phyloP scores from a whole-genome alignment of 2,888 invertebrate species.

The Ommatoiulus sabulosus region DNA sequence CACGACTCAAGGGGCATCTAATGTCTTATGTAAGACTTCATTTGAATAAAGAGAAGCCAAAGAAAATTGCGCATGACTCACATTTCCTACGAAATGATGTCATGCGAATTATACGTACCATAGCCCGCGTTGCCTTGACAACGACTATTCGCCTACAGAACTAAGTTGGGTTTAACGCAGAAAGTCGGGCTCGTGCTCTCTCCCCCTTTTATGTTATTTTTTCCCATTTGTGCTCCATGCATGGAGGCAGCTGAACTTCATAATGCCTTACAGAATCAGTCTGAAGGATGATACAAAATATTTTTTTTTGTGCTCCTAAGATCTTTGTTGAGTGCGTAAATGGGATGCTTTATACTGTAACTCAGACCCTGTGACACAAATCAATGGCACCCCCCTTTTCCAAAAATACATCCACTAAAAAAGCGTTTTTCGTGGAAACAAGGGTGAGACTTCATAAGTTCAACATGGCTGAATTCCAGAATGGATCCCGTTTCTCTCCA shows the following conservation, averaged over 20 bases:
- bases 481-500: constrained; percentile 4
- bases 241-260: not conserved
- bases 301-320: not conserved
- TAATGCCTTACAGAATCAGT: not conserved
- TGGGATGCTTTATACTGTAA: constrained; percentile 25
- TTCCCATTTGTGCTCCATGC: not conserved
- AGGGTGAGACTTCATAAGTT: constrained; percentile 48
- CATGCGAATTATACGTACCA: constrained; percentile 40
- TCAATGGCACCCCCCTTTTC: constrained; percentile 39
- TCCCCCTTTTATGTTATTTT: constrained; percentile 11
- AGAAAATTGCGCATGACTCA: constrained; percentile 34
- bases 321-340: constrained; percentile 33
- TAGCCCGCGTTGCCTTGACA: not conserved
- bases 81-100: constrained; percentile 45
- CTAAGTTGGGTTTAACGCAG: constrained; percentile 10
- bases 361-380: constrained; percentile 41
- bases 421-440: constrained; percentile 45
- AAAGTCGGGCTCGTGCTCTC: not conserved
- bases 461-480: constrained; percentile 47
- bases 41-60: constrained; percentile 20
- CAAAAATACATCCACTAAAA: constrained; percentile 39
- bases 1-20: constrained; percentile 39
- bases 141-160: not conserved
- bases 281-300: not conserved
- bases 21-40: not conserved